Conservation (phyloP, 2,797 vertebrate species). For the Nyctalus aviator region DNA sequence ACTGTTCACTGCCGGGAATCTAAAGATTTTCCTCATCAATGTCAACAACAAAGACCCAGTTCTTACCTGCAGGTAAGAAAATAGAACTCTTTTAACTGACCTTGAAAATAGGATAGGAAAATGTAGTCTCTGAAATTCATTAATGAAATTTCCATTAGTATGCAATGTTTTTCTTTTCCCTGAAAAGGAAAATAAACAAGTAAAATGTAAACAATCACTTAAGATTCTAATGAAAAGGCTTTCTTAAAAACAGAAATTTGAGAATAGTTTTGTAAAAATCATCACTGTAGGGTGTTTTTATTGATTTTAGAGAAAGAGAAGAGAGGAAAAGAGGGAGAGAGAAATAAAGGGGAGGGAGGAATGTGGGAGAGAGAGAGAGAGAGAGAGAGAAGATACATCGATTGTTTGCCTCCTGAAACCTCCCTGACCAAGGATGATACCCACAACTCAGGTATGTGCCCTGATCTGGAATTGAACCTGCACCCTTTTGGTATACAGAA, state of each 20-base stretch:
- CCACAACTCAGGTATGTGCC: not conserved
- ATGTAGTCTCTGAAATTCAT: constrained; percentile 26
- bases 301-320: not conserved
- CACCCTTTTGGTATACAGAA: not conserved
- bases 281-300: not conserved
- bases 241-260: constrained; percentile 27
- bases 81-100: constrained; percentile 17
- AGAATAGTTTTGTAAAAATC: not conserved
- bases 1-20: constrained; percentile 67
- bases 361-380: too few species aligned
- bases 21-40: constrained; percentile 80
- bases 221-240: not conserved
- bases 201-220: not conserved
- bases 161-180: not conserved
- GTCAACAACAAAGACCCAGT: constrained; percentile 74
- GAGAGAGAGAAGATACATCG: not conserved
- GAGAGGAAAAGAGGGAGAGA: not conserved
- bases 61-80: constrained; percentile 78
- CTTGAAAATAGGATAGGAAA: constrained; percentile 35
- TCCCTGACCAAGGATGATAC: not conserved
- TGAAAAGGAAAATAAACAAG: constrained; percentile 27
- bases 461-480: not conserved
- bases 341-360: not conserved
- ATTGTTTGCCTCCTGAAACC: not conserved
- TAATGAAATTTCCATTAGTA: not conserved